phyloP scores from a whole-genome alignment of 30 jellyfish, hydroid and myxozoan species.

The Aurelia aurita region DNA sequence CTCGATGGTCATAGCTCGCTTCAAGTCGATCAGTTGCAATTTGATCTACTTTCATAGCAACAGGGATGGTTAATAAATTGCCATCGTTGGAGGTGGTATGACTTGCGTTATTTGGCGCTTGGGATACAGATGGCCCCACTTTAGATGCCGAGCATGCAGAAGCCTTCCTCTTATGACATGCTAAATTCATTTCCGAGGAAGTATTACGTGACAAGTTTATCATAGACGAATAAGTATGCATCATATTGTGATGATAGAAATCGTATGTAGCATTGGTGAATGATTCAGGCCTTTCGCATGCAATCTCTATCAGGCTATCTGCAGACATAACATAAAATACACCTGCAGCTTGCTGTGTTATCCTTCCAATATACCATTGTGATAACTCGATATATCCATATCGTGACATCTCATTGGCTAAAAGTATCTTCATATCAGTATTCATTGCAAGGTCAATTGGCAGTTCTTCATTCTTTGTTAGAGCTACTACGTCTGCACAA shows the following conservation, averaged over 20 bases:
- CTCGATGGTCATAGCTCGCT: not conserved
- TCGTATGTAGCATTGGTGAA: conserved; percentile 14
- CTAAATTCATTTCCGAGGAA: conserved; percentile 12
- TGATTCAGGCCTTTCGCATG: conserved; percentile 81
- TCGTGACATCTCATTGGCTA: conserved; percentile 83
- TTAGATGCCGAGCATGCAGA: conserved; percentile 62
- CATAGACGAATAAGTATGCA: conserved; percentile 66
- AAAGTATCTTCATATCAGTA: conserved; percentile 71
- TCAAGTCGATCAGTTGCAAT: not conserved
- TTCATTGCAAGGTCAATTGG: conserved; percentile 91
- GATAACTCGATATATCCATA: conserved; percentile 88
- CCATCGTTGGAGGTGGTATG: conserved; percentile 3
- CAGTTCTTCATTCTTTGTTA: conserved; percentile 86
- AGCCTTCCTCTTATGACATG: conserved; percentile 31
- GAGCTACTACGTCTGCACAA: conserved; percentile 92
- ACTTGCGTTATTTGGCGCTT: not conserved
- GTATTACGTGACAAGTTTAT: conserved; percentile 33
- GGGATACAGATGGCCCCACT: not conserved
- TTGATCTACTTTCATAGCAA: not conserved
- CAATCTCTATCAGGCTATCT: conserved; percentile 82
- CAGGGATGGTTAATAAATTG: conserved; percentile 7
- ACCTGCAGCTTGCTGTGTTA: conserved; percentile 84
- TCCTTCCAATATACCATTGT: conserved; percentile 88
- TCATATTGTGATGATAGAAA: conserved; percentile 30
- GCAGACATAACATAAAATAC: conserved; percentile 81